Conservation (phyloP, 1,140 invertebrate genomes). For the Lepeophtheirus salmonis region DNA sequence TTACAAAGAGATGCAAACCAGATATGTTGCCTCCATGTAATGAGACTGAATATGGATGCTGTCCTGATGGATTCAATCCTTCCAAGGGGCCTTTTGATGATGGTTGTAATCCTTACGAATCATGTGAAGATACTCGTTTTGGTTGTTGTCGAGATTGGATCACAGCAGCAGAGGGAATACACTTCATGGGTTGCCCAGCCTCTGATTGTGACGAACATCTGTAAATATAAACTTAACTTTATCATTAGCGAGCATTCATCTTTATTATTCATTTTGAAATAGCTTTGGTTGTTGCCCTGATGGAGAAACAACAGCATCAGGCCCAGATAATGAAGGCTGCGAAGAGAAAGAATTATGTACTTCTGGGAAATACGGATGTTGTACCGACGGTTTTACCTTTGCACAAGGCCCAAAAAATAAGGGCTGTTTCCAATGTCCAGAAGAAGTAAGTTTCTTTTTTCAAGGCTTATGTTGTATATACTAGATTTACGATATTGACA, state of each 20-base stretch:
- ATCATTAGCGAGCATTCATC: not conserved
- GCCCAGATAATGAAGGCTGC: constrained; percentile 22
- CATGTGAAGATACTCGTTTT: constrained; percentile 29
- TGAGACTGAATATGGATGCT: constrained; percentile 61
- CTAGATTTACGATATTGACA: constrained; percentile 2
- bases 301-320: constrained; percentile 27
- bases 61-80: constrained; percentile 57
- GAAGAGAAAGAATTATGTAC: constrained; percentile 24
- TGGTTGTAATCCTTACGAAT: constrained; percentile 48
- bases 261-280: not conserved
- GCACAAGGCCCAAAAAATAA: constrained; percentile 25
- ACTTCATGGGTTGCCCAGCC: constrained; percentile 53
- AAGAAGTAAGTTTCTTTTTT: constrained; percentile 6
- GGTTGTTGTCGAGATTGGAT: constrained; percentile 44
- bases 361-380: constrained; percentile 43
- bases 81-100: constrained; percentile 61
- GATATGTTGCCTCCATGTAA: constrained; percentile 33
- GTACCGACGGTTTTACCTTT: constrained; percentile 43
- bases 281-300: constrained; percentile 31
- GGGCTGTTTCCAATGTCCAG: constrained; percentile 25
- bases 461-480: not conserved
- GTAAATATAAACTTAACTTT: constrained; percentile 1
- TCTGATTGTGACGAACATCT: constrained; percentile 50
- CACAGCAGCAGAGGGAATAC: constrained; percentile 36
- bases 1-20: constrained; percentile 19